These are phyloP conservation scores for Melolontha melolontha DNA, from an alignment of 2,888 invertebrate genomes.

Conservation along the genomic window DNA sequence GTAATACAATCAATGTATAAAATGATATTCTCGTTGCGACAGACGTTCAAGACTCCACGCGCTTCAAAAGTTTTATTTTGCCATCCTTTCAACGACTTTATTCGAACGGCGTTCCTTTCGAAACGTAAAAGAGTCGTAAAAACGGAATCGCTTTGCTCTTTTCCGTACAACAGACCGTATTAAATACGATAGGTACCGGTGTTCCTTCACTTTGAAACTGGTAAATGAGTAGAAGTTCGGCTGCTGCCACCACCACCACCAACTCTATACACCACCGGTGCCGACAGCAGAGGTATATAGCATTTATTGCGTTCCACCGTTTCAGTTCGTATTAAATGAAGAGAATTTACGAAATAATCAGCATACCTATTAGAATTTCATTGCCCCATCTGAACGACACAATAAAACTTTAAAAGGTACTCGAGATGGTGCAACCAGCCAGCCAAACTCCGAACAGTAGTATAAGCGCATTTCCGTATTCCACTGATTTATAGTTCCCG, in stretches of 20 bases:
- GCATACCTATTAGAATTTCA: constrained; percentile 41
- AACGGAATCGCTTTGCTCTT: constrained; percentile 8
- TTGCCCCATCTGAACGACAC: constrained; percentile 29
- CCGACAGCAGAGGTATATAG: background rate
- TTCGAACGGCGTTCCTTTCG: constrained; percentile 22
- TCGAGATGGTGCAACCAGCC: constrained; percentile 18
- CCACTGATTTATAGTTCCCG: constrained; percentile 33
- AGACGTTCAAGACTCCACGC: background rate
- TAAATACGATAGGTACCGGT: constrained; percentile 16
- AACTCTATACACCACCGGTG: background rate
- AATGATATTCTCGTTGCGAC: constrained; percentile 1
- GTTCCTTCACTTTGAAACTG: constrained; percentile 3
- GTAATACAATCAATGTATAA: constrained; percentile 14
- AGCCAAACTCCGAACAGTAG: constrained; percentile 7
- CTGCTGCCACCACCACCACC: background rate
- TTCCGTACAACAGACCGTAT: constrained; percentile 23
- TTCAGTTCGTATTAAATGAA: constrained; percentile 16
- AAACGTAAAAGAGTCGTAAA: constrained; percentile 31
- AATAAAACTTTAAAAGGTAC: constrained; percentile 40
- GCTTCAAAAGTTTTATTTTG: constrained; percentile 25
- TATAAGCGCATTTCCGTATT: constrained; percentile 30
- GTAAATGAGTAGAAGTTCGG: constrained; percentile 7
- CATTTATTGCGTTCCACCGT: constrained; percentile 6
- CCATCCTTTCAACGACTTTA: constrained; percentile 15
- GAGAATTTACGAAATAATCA: constrained; percentile 41